Conservation (phyloP, 2,113 vertebrate species). For the Catharus minimus region DNA sequence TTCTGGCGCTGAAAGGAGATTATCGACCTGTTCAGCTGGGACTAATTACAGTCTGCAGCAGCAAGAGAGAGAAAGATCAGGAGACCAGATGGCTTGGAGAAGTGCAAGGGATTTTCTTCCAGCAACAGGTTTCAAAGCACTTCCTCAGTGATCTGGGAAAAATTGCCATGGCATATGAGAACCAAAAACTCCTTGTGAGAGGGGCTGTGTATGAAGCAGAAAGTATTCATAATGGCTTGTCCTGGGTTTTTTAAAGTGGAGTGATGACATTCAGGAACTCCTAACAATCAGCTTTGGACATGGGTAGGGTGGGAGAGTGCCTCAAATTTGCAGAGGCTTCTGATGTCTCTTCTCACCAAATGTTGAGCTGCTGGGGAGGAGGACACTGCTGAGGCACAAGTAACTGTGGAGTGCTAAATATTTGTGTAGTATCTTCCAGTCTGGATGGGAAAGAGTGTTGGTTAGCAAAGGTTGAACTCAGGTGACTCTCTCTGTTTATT, state of each 20-base stretch:
- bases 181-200: not conserved
- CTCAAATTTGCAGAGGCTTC: not conserved
- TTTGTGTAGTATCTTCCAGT: fast-evolving
- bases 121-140: not conserved
- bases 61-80: conserved; percentile 9
- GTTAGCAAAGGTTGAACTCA: not conserved
- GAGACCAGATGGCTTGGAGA: not conserved
- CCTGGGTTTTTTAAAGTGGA: not conserved
- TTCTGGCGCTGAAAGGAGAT: not conserved
- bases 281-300: not conserved
- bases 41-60: conserved; percentile 35
- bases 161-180: not conserved
- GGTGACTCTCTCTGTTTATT: not conserved
- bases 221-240: not conserved
- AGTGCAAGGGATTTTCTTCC: not conserved
- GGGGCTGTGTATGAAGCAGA: not conserved
- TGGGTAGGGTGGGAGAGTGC: not conserved
- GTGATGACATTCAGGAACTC: not conserved
- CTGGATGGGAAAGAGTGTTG: not conserved
- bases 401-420: not conserved
- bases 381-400: not conserved
- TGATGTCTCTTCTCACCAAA: not conserved
- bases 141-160: not conserved
- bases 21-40: conserved; percentile 12
- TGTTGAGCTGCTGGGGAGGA: not conserved